Conservation (phyloP, 2,888 invertebrate genomes). For the Listrodromus nycthemerus region DNA sequence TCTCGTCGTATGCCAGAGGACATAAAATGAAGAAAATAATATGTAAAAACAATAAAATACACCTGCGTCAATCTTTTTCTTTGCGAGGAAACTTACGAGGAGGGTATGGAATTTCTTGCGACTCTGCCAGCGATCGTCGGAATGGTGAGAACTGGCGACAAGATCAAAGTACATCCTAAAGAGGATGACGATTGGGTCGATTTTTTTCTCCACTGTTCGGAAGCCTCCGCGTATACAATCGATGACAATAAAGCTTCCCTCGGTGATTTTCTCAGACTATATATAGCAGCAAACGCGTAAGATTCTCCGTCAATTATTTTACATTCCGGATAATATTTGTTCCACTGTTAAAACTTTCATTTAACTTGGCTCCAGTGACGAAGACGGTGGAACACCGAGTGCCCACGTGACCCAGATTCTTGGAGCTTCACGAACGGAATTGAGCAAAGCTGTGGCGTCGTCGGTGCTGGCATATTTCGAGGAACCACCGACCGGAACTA, state of each 20-base stretch:
- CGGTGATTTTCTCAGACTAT: constrained; percentile 77
- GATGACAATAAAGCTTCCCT: constrained; percentile 71
- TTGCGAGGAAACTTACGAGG: constrained; percentile 78
- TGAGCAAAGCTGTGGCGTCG: constrained; percentile 77
- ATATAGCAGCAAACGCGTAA: constrained; percentile 78
- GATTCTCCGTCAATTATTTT: constrained; percentile 46
- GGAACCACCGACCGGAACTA: constrained; percentile 77
- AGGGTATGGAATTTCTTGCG: constrained; percentile 80
- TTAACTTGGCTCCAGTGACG: constrained; percentile 76
- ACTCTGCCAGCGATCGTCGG: constrained; percentile 78
- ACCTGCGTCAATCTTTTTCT: not conserved
- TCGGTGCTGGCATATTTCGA: constrained; percentile 74
- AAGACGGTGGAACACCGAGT: constrained; percentile 86
- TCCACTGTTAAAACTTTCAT: not conserved
- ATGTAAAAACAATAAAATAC: not conserved
- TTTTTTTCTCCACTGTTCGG: constrained; percentile 74
- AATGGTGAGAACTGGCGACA: constrained; percentile 67
- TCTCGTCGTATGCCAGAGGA: not conserved
- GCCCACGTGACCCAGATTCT: constrained; percentile 79
- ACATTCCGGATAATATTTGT: not conserved
- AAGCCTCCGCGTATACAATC: constrained; percentile 61
- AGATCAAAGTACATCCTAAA: constrained; percentile 53
- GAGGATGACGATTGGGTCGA: constrained; percentile 77
- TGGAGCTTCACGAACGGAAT: constrained; percentile 74
- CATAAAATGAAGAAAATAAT: not conserved